phyloP scores from a whole-genome alignment of 2,797 vertebrate species.

The Echiichthys vipera region DNA sequence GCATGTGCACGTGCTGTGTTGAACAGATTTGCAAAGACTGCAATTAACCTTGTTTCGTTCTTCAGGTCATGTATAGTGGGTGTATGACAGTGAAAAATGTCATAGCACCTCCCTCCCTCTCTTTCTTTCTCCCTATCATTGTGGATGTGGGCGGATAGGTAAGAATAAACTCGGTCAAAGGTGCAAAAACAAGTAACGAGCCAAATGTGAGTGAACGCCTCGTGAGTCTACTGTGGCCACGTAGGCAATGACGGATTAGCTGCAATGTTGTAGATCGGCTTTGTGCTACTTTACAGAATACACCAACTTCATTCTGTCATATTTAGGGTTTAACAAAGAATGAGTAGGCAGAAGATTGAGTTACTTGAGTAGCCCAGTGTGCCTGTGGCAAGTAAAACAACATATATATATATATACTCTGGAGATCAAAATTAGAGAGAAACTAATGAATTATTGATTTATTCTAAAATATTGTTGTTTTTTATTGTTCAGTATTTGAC shows the following conservation, averaged over 20 bases:
- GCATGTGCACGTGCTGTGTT: neutral
- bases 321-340: neutral
- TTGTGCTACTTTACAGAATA: too few relatives aligned
- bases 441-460: too few relatives aligned
- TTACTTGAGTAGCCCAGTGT: too few relatives aligned
- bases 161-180: constrained; percentile 33
- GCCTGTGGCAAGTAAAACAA: too few relatives aligned
- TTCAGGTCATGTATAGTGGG: neutral
- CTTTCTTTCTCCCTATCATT: neutral
- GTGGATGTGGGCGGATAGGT: constrained; percentile 18
- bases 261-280: too few relatives aligned
- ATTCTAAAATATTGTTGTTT: too few relatives aligned
- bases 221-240: neutral
- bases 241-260: constrained; percentile 32
- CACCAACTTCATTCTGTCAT: too few relatives aligned
- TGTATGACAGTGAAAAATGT: neutral
- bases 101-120: neutral
- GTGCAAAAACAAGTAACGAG: constrained; percentile 44
- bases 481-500: too few relatives aligned
- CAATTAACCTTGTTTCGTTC: constrained; percentile 25
- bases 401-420: too few relatives aligned
- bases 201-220: neutral
- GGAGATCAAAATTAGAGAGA: too few relatives aligned
- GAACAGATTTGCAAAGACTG: neutral
- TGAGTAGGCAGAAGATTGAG: neutral